Evolutionary conservation across 37 sponge, comb jelly and placozoan genomes (phyloP).

Genomic region (Halisarca cf. caerulea): DNA sequence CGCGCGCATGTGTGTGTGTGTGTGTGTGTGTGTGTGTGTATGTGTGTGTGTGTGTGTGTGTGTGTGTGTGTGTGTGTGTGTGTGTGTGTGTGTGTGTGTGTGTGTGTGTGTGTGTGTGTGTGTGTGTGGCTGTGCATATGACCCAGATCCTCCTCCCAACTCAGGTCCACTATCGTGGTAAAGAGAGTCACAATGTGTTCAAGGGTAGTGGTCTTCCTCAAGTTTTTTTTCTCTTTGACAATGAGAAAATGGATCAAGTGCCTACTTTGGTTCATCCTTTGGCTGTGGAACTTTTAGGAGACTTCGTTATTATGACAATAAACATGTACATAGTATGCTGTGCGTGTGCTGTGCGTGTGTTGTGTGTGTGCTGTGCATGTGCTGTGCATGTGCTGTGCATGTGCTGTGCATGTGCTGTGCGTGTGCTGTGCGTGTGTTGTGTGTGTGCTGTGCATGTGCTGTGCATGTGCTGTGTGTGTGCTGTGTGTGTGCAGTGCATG

Average conservation of each 20-base stretch:
- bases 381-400: not conserved
- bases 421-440: not conserved
- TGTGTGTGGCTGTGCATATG: not conserved
- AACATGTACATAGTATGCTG: not conserved
- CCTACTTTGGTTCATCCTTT: not conserved
- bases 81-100: not conserved
- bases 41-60: not conserved
- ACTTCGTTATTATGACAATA: constrained; percentile 1
- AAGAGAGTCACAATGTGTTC: constrained; percentile 14
- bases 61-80: not conserved
- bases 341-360: not conserved
- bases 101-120: not conserved
- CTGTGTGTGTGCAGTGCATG: constrained; percentile 13
- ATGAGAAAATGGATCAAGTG: not conserved
- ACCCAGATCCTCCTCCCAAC: not conserved
- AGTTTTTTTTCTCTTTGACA: not conserved
- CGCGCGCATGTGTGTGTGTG: not conserved
- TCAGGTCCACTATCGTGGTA: constrained; percentile 10
- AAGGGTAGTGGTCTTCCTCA: constrained; percentile 17
- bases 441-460: not conserved
- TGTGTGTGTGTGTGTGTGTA: constrained; percentile 1
- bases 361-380: not conserved
- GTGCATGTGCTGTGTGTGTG: not conserved
- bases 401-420: no score
- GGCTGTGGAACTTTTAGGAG: not conserved